Evolutionary conservation across 1,140 invertebrate species (phyloP), one percentile per base, ranked within the genome.

Genomic region (Drosophila orosa): DNA sequence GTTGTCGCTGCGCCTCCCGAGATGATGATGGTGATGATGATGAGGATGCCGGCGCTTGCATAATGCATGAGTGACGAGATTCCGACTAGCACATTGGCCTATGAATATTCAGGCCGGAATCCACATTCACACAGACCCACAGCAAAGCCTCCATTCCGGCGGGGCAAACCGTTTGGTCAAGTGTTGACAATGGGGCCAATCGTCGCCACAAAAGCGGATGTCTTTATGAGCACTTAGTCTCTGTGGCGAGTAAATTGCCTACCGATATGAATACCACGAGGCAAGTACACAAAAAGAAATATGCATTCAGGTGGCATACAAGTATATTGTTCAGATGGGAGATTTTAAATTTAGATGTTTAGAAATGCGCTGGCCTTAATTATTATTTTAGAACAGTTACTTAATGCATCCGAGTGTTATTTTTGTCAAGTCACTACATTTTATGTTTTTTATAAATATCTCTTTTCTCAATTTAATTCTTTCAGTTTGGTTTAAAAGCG

Each of bases 111-210:
- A 86, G 45, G 17, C 29, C 40, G 57, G 29, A 73, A 68, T 60
- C 68, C 44, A 44, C 66, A 45, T 54, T 50, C 68, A 22, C 50
- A 52, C 39, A 42, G 39, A 63, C 45, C 31, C 19, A 66, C 35
- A 50, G 40, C 47, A 25, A 33, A 15, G 48, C 48, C 48, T 35
- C 31, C n/a, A 44, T 15, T 25, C 37, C 74, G n/a, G 15, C 19
- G 31, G 33, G 48, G 59, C 33, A 50, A 66, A 67, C 22, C 22
- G 76, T 69, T 68, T 71, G 39, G 39, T 66, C 42, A 85, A 78
- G 78, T 86, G 82, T 67, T 83, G 76, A 83, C 81, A 84, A 84
- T 76, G 45, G 57, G 73, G 72, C 60, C 80, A 84, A 83, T 83
- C 77, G 61, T 74, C 73, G 35, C 52, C 61, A 59, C 72, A 67